These are phyloP conservation scores for Myiopsitta monachus DNA, from an alignment of 2,113 vertebrate genomes.

Conservation along the genomic window DNA sequence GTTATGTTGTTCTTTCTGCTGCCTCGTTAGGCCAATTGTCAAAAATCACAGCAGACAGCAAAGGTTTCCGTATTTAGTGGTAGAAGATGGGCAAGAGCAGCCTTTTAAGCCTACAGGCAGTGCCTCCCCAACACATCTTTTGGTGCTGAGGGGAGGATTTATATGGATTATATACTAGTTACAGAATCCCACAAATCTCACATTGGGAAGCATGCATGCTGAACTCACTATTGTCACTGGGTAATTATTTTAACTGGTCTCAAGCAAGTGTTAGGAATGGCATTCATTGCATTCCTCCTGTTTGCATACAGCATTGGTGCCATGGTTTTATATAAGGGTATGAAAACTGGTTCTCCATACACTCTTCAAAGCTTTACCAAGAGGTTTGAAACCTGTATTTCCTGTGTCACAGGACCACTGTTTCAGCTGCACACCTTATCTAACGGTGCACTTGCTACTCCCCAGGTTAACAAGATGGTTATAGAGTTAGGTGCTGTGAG, in stretches of 20 bases:
- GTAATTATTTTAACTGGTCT: not conserved
- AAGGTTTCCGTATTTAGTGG: not conserved
- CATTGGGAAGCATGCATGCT: not conserved
- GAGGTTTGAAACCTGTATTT: not conserved
- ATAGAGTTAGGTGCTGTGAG: not conserved
- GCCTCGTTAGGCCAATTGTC: not conserved
- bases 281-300: not conserved
- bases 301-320: not conserved
- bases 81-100: not conserved
- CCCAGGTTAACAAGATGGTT: rapidly evolving
- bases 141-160: not conserved
- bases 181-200: not conserved
- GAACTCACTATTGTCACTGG: not conserved
- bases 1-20: not conserved
- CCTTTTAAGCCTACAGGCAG: not conserved
- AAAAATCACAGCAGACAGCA: not conserved
- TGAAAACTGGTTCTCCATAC: not conserved
- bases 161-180: not conserved
- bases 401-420: not conserved
- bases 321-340: not conserved
- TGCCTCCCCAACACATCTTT: not conserved
- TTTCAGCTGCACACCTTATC: not conserved
- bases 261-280: not conserved
- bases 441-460: not conserved
- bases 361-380: not conserved